Evolutionary conservation across 2,113 vertebrate species (phyloP).

Genomic region (Nannobrachium achirus): DNA sequence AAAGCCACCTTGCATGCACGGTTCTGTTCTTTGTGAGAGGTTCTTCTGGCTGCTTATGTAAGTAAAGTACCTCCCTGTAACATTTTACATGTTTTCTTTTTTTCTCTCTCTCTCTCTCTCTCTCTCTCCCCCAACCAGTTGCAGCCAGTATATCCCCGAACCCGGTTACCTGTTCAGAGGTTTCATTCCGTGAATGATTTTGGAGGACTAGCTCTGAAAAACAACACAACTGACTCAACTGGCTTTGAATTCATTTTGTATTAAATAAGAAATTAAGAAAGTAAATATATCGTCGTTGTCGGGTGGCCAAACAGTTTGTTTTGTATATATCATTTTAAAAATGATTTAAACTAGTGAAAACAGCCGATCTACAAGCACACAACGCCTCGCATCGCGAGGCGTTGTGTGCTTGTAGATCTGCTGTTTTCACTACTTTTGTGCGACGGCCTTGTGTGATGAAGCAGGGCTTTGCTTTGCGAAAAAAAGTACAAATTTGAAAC

Average conservation of each 20-base stretch:
- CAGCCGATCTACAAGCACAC: too few species aligned
- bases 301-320: too few species aligned
- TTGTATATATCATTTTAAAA: too few species aligned
- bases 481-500: too few species aligned
- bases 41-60: slow-evolving; percentile 23
- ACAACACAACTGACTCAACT: background rate
- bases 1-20: slow-evolving; percentile 63
- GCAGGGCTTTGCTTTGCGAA: too few species aligned
- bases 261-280: background rate
- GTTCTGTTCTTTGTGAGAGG: slow-evolving; percentile 61
- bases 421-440: too few species aligned
- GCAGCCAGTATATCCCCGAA: slow-evolving; percentile 7
- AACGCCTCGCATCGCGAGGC: too few species aligned
- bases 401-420: too few species aligned
- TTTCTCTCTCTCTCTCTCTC: background rate
- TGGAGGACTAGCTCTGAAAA: background rate
- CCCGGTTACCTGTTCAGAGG: background rate
- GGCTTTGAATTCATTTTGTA: background rate
- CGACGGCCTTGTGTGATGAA: too few species aligned
- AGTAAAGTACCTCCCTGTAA: slow-evolving; percentile 4
- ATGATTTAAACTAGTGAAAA: too few species aligned
- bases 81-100: slow-evolving; percentile 11
- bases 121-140: background rate
- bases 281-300: too few species aligned
- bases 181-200: background rate